Conservation (phyloP, 2,797 vertebrate species). For the Amblyopsis hoosieri region DNA sequence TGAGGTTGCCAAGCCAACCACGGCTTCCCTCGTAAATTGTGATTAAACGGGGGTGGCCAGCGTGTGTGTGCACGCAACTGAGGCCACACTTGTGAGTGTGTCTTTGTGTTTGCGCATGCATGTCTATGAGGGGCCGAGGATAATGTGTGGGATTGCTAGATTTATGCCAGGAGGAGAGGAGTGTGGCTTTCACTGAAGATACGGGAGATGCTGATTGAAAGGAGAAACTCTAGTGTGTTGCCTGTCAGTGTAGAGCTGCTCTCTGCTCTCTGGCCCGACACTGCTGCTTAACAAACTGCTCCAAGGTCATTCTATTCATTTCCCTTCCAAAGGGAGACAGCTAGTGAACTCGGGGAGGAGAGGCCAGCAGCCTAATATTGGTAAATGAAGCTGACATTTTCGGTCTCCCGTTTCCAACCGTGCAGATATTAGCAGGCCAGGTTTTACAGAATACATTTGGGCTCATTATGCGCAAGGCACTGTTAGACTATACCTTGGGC, state of each 20-base stretch:
- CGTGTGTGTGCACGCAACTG: slow-evolving; percentile 28
- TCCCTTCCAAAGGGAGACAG: slow-evolving; percentile 27
- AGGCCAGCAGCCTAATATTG: slow-evolving; percentile 18
- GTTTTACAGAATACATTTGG: slow-evolving; percentile 31
- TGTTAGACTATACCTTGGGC: slow-evolving; percentile 18
- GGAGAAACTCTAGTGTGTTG: slow-evolving; percentile 44
- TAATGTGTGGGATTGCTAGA: slow-evolving; percentile 25
- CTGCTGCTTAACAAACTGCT: slow-evolving; percentile 62
- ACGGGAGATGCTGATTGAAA: slow-evolving; percentile 54
- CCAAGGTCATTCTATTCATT: slow-evolving; percentile 61
- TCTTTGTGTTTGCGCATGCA: slow-evolving; percentile 19
- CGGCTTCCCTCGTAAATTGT: slow-evolving; percentile 28
- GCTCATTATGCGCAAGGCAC: slow-evolving; percentile 40
- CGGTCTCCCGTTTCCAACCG: background rate
- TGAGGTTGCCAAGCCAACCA: slow-evolving; percentile 42
- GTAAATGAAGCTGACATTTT: slow-evolving; percentile 45
- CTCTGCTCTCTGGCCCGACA: slow-evolving; percentile 48
- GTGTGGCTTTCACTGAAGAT: slow-evolving; percentile 55
- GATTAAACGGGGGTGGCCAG: slow-evolving; percentile 44
- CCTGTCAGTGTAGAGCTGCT: slow-evolving; percentile 37
- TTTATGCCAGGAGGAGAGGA: slow-evolving; percentile 55
- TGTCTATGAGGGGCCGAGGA: slow-evolving; percentile 8
- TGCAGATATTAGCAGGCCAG: slow-evolving; percentile 1
- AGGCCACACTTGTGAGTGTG: slow-evolving; percentile 20
- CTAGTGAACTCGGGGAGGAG: slow-evolving; percentile 15